A percentile compares a stretch with the other conserved stretches of the same genome.
Conservation (phyloP, 1,140 invertebrate genomes). For the Ladona fulva region DNA sequence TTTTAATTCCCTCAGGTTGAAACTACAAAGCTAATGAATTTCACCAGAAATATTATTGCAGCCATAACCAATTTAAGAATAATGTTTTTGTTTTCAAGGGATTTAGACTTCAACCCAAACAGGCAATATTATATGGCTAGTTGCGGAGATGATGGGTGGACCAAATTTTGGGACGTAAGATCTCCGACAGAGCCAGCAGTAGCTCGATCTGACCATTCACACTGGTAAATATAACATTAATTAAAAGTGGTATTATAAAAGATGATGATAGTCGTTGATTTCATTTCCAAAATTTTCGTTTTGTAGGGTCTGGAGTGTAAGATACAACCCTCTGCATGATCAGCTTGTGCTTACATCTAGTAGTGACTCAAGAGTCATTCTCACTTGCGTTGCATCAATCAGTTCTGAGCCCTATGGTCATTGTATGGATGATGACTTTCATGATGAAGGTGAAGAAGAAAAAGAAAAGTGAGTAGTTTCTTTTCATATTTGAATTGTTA, state of each 20-base stretch:
- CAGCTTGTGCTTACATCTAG: slow-evolving; percentile 91
- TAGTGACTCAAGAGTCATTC: slow-evolving; percentile 84
- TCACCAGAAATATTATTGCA: not conserved
- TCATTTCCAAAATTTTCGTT: slow-evolving; percentile 22
- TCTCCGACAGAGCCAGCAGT: slow-evolving; percentile 68
- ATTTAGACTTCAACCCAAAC: slow-evolving; percentile 95
- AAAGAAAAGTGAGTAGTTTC: slow-evolving; percentile 29
- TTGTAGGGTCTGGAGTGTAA: slow-evolving; percentile 78
- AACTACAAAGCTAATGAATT: too few species aligned
- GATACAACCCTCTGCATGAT: slow-evolving; percentile 94
- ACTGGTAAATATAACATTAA: slow-evolving; percentile 65
- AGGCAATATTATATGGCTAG: slow-evolving; percentile 88
- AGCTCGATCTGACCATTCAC: slow-evolving; percentile 80
- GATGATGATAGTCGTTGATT: not conserved
- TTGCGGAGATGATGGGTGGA: slow-evolving; percentile 88
- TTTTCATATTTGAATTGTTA: not conserved
- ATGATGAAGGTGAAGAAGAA: slow-evolving; percentile 25
- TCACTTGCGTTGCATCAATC: slow-evolving; percentile 77
- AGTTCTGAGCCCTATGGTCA: slow-evolving; percentile 69
- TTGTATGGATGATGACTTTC: slow-evolving; percentile 40
- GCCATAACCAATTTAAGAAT: not conserved
- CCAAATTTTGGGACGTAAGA: slow-evolving; percentile 94
- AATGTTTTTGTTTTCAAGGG: slow-evolving; percentile 42
- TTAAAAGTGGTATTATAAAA: not conserved
- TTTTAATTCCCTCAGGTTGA: too few species aligned